Conservation (phyloP, 1,140 invertebrate species). For the Neuroterus valhalla region DNA sequence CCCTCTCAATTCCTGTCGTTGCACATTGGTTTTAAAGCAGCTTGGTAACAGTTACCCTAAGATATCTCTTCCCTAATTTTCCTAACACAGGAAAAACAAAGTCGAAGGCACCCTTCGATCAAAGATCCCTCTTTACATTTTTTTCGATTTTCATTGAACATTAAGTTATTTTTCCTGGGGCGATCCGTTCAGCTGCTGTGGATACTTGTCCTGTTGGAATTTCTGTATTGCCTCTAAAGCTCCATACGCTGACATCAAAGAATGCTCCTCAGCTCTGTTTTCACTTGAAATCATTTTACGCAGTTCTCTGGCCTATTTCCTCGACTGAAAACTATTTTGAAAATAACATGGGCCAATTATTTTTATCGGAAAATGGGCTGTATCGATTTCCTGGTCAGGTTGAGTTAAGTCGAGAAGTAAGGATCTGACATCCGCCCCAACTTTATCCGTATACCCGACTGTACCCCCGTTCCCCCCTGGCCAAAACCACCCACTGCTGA, state of each 20-base stretch:
- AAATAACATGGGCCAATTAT: slow-evolving; percentile 41
- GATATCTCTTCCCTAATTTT: no score
- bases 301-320: background rate
- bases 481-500: slow-evolving; percentile 24
- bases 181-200: slow-evolving; percentile 33
- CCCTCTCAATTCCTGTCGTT: no score
- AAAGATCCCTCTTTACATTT: no score
- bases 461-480: slow-evolving; percentile 28
- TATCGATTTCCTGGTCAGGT: slow-evolving; percentile 59
- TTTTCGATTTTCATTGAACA: background rate
- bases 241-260: slow-evolving; percentile 37
- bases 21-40: no score
- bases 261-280: slow-evolving; percentile 40
- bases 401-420: slow-evolving; percentile 53
- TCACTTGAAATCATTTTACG: background rate
- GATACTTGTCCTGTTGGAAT: slow-evolving; percentile 39
- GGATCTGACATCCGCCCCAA: slow-evolving; percentile 46
- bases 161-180: slow-evolving; percentile 28
- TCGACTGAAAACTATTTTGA: background rate
- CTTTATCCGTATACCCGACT: slow-evolving; percentile 39
- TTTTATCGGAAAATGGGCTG: slow-evolving; percentile 59
- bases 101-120: no score
- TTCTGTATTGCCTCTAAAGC: slow-evolving; percentile 42
- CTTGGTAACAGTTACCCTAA: no score
- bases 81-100: no score